Evolutionary conservation across 2,113 vertebrate genomes (phyloP), one percentile per base, ranked within the genome.

Genomic region (Syrrhaptes paradoxus): DNA sequence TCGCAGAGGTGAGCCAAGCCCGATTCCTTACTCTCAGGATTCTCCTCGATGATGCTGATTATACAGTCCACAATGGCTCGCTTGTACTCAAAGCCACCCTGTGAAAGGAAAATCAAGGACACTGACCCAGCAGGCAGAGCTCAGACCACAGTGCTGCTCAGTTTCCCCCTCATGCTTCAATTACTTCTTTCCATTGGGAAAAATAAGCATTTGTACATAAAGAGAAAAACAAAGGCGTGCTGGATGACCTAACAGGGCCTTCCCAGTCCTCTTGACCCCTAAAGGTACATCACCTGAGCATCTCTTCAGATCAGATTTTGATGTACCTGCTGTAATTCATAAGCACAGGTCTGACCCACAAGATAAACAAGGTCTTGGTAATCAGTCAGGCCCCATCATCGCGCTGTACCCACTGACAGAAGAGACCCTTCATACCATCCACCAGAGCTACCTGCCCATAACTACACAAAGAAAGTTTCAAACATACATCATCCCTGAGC

Each of bases 71-170:
- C 99, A 6, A 99, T 99, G 95, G 99, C 99, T 9, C 99, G 98
- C 94, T 99, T 99, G 97, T 99, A 99, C 45, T 99, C 99, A 48
- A 99, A 99, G n/a, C 99, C 99, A 5, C 99, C 99, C 99, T 99
- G 97, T 31, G 19, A 51, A 45, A 71, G 31, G 74, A 75, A 49
- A 58, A 36, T 5, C 6, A 9, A 73, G 66, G 67, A 52, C 41
- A 17, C 51, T 96, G 77, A 85, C 8, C 18, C 41, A 8, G 63
- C 63, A 65, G 62, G 57, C 28, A 52, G 29, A 89, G 82, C 85
- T 41, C 62, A 48, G 72, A 32, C 32, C 3, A 1, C 29, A 38
- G 19, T 0, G 3, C 45, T 72, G 28, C 36, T 29, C 43, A 2
- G 22, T 13, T 89, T 41, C 9, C 21, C 61, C 32, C 29, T 75